Conservation (phyloP, 2,888 invertebrate genomes). For the Caenorhabditis sinica region DNA sequence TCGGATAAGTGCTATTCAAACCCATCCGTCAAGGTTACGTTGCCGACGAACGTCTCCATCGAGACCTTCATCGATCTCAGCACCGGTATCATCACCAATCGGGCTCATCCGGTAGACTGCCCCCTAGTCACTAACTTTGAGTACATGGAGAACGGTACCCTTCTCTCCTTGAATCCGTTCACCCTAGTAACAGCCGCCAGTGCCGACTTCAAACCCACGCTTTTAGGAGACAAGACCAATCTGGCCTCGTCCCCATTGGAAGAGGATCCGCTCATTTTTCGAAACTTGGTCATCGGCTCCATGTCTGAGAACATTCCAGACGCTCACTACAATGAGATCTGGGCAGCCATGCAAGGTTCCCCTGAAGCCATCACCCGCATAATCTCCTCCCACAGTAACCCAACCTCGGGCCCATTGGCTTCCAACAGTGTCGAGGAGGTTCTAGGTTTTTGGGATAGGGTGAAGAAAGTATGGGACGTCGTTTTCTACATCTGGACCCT, state of each 20-base stretch:
- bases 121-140: background rate
- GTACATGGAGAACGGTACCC: background rate
- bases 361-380: conserved; percentile 8
- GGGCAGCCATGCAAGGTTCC: conserved; percentile 11
- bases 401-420: background rate
- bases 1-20: conserved; percentile 14
- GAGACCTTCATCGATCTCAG: conserved; percentile 12
- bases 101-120: conserved; percentile 6
- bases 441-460: background rate
- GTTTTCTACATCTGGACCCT: background rate
- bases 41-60: background rate
- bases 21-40: conserved; percentile 1
- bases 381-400: background rate
- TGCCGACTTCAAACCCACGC: background rate
- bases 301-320: conserved; percentile 2
- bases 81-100: conserved; percentile 4
- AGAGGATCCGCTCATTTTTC: conserved; percentile 17
- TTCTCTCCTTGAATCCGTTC: conserved; percentile 8
- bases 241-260: background rate
- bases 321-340: conserved; percentile 3
- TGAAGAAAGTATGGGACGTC: background rate
- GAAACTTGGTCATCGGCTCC: conserved; percentile 8
- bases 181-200: background rate
- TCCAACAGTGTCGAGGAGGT: background rate
- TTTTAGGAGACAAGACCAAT: background rate